A percentile compares a stretch with the other conserved stretches of the same genome.
These are phyloP conservation scores for Smithornis capensis DNA, from an alignment of 2,113 vertebrate genomes.

Conservation along the genomic window DNA sequence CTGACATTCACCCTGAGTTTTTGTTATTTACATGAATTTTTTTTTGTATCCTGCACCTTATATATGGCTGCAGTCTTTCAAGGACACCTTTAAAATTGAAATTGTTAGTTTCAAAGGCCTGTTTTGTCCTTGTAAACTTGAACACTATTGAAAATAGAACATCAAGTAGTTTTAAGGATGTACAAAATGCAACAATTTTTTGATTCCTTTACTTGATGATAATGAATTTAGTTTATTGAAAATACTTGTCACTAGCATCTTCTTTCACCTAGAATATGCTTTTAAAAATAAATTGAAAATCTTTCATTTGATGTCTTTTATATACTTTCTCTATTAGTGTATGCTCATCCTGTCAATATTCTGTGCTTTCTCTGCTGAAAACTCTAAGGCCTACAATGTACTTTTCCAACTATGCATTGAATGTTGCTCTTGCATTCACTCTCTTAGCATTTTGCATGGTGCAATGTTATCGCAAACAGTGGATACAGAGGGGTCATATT, in stretches of 20 bases:
- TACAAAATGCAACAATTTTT: background rate
- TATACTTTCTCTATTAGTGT: background rate
- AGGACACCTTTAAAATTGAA: conserved; percentile 23
- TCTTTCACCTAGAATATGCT: background rate
- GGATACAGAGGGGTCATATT: background rate
- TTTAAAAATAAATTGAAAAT: background rate
- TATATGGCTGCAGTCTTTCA: conserved; percentile 15
- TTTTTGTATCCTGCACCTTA: background rate
- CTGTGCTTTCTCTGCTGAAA: background rate
- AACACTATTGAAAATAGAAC: background rate
- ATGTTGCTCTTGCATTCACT: background rate
- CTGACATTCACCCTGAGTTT: conserved; percentile 31
- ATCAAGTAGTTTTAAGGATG: background rate
- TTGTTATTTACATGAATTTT: background rate
- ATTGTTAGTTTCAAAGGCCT: background rate
- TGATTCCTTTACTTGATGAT: background rate
- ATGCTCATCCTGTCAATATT: background rate
- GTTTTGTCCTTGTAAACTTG: conserved; percentile 33
- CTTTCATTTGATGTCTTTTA: background rate
- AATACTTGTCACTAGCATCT: background rate
- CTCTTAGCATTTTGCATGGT: background rate
- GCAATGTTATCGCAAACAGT: background rate
- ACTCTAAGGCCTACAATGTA: background rate
- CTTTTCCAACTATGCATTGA: background rate
- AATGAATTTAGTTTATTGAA: conserved; percentile 5